Base-by-base conservation (phyloP, 2,113 vertebrate species). In the Hippocampus comes region DNA sequence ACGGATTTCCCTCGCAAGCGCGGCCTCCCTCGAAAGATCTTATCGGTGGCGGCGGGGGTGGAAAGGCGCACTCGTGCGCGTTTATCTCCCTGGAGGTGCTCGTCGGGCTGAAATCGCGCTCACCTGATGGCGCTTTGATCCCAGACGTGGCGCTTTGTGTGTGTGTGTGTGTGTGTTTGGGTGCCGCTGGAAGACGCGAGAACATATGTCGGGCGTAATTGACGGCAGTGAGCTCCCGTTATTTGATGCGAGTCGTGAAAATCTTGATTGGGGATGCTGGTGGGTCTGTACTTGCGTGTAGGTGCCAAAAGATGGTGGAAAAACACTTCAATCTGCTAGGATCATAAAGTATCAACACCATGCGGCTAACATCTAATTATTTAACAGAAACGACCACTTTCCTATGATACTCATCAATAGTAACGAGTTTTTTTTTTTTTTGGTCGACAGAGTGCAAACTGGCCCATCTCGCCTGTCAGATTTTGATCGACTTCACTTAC, bases 71-170 rank as follows among this genome's bases (percentile, higher is more conserved):
- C 61, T 46, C 70, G 72, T 74, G 76, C 48, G 21, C 72, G 82
- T 83, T 86, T 80, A 73, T 89, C 84, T 85, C 34, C 23, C 67
- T 3, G 72, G 77, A 81, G 18, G 68, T 56, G 43, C 76, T 55
- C 77, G 79, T 85, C 27, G 6, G 63, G 79, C 82, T 77, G 69
- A 74, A 72, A 75, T 82, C 71, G 53, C 72, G 73, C 78, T 84
- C 78, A 81, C 67, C 73, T 84, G 85, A 82, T 81, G 81, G 73
- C 78, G 77, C 79, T 68, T 82, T 78, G 75, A 65, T 68, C 81
- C 72, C 74, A 76, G 67, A 79, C 80, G 77, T 76, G 68, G 7
- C 51, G 75, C 30, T 82, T 71, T 71, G 66, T 64, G 65, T 79
- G 78, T 84, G 69, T 74, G 69, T 74, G 25, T 25, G 25, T 71